A percentile compares a stretch with the other conserved stretches of the same genome.
Conservation (phyloP, 2,797 vertebrate species). For the Cyclura pinguis region DNA sequence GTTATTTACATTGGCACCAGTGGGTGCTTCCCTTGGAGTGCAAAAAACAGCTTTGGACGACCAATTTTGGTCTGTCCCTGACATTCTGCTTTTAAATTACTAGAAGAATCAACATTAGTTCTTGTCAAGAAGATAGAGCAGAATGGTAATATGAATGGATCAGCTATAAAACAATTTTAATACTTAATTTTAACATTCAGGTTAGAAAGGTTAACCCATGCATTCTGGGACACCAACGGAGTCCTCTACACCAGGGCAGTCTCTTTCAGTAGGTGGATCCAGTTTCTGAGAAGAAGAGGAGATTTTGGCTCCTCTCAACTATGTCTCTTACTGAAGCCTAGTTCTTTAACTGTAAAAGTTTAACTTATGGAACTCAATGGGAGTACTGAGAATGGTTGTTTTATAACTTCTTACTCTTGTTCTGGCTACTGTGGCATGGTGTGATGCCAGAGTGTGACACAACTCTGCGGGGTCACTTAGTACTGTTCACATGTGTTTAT, state of each 20-base stretch:
- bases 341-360: background rate
- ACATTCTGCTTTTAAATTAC: slow-evolving; percentile 13
- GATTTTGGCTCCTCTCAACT: background rate
- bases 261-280: background rate
- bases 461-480: background rate
- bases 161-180: background rate
- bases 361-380: background rate
- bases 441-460: background rate
- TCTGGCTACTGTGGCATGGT: too few species aligned
- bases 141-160: background rate
- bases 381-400: background rate
- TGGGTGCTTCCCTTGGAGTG: background rate
- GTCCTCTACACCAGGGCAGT: too few species aligned
- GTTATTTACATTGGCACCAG: background rate
- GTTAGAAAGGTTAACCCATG: background rate
- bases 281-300: background rate
- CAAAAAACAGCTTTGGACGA: background rate
- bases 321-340: background rate
- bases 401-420: background rate
- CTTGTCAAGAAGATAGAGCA: background rate
- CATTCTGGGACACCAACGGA: background rate
- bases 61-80: background rate
- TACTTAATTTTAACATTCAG: too few species aligned
- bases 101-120: background rate
- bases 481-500: background rate